A percentile compares a stretch with the other conserved stretches of the same genome.
Evolutionary conservation across 2,113 vertebrate species (phyloP).

Genomic region (Tragelaphus strepsiceros): DNA sequence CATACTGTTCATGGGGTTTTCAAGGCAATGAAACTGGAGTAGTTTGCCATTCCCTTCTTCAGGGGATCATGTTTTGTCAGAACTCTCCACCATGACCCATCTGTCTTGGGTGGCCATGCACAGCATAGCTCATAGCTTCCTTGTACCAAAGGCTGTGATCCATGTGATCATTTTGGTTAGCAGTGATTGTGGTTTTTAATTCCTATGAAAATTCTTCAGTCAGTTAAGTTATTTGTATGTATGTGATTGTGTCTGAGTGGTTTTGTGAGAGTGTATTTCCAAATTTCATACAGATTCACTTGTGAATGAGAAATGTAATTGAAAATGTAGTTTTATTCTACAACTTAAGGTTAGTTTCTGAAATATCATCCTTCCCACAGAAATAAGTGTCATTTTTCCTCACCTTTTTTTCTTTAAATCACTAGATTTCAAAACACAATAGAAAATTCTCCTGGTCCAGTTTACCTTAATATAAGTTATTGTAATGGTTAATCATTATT

Average conservation of each 20-base stretch:
- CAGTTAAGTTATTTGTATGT: background rate
- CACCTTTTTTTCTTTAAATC: background rate
- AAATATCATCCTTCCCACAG: background rate
- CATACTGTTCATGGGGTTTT: background rate
- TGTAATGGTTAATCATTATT: background rate
- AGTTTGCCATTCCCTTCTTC: background rate
- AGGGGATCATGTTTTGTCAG: background rate
- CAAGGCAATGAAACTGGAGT: background rate
- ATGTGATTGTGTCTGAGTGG: background rate
- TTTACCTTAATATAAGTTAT: background rate
- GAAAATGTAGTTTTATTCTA: background rate
- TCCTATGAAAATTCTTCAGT: background rate
- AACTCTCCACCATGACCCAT: background rate
- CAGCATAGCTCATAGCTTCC: background rate
- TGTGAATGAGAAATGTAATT: background rate
- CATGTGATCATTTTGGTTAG: background rate
- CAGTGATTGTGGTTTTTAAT: background rate
- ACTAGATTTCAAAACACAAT: background rate
- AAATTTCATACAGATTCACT: background rate
- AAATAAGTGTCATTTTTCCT: background rate
- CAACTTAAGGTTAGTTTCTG: background rate
- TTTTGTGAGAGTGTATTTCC: background rate
- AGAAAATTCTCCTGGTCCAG: background rate
- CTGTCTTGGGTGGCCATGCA: background rate
- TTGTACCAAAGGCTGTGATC: background rate